Evolutionary conservation across 2,797 vertebrate genomes (phyloP), one percentile per base, ranked within the genome.

Genomic region (Corythornis leucogaster): DNA sequence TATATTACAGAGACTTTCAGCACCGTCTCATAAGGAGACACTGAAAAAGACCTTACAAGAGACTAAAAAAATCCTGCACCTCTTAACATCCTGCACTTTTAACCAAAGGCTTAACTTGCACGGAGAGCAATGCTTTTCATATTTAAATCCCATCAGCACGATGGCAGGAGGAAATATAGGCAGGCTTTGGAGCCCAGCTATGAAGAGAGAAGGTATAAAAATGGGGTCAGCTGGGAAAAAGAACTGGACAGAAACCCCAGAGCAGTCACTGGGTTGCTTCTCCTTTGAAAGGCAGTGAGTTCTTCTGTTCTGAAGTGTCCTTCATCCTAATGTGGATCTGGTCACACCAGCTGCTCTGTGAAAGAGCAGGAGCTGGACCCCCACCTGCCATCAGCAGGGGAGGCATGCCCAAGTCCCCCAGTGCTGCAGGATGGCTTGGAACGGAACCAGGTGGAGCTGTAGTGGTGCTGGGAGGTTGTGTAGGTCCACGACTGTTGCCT

Each of bases 1-100:
- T 96, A 87, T 90, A 80, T 94, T 87, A 95, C 92, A 96, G 94
- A 93, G 86, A 85, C 91, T 96, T 97, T 97, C 93, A 97, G 68
- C 53, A 0, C 92, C 59, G 11, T 64, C 92, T 95, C 87, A 88
- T 93, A 96, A 91, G 93, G 62, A 95, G 74, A 89, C 78, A 75
- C 66, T 38, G 90, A 80, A 89, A 91, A 94, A 94, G 80, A 92
- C 95, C 93, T 97, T 95, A 94, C 69, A 83, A 94, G 95, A 87
- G 94, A 92, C 89, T 94, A 89, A 92, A 95, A 96, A 95, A 93
- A 85, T 54, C 84, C 90, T 2, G 9, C 73, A 92, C 83, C 95
- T 94, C 93, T 96, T 94, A 85, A 93, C 90, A 89, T 93, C 93
- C 94, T 95, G 94, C 73, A 89, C 95, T 97, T 96, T 96, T 85